Percentiles rank a stretch among this genome's conserved stretches.
These are phyloP conservation scores for Graphium colonna DNA, from an alignment of 2,888 invertebrate species.

Conservation along the genomic window DNA sequence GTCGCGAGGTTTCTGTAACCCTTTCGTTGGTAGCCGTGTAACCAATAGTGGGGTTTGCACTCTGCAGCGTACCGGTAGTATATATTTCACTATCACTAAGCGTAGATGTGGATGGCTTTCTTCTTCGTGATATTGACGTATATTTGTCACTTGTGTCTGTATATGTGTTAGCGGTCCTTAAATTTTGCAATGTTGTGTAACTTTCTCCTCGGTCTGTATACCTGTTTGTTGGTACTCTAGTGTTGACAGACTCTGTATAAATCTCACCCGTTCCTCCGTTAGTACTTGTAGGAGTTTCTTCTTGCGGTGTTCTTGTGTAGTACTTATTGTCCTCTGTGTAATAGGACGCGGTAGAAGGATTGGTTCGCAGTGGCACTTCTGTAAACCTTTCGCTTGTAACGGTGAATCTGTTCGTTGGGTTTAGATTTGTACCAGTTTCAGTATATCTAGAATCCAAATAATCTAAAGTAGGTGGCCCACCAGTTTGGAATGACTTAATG, in stretches of 20 bases:
- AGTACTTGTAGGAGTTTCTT: constrained; percentile 1
- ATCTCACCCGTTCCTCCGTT: constrained; percentile 1
- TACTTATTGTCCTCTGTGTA: constrained; percentile 12
- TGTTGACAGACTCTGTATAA: constrained; percentile 7
- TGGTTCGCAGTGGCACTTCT: constrained; percentile 1
- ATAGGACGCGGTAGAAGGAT: constrained; percentile 15
- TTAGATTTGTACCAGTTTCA: constrained; percentile 2
- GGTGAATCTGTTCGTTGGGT: constrained; percentile 9
- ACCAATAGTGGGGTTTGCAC: constrained; percentile 1
- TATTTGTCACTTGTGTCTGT: constrained; percentile 14
- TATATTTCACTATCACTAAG: constrained; percentile 11
- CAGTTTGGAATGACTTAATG: constrained; percentile 2
- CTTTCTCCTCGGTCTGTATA: constrained; percentile 10
- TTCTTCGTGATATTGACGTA: constrained; percentile 16
- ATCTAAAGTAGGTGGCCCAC: constrained; percentile 11
- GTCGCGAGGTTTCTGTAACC: constrained; percentile 12
- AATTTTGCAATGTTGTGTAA: constrained; percentile 15
- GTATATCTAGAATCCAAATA: constrained; percentile 19
- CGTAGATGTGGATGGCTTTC: constrained; percentile 17
- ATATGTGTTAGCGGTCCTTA: constrained; percentile 2
- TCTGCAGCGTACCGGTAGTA: constrained; percentile 2
- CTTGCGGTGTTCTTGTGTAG: constrained; percentile 9
- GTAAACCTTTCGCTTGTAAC: constrained; percentile 9
- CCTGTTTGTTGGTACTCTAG: constrained; percentile 6
- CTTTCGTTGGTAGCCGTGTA: constrained; percentile 11